Evolutionary conservation across 1,140 invertebrate genomes (phyloP), one percentile per base, ranked within the genome.

Genomic region (Hycleus phaleratus): DNA sequence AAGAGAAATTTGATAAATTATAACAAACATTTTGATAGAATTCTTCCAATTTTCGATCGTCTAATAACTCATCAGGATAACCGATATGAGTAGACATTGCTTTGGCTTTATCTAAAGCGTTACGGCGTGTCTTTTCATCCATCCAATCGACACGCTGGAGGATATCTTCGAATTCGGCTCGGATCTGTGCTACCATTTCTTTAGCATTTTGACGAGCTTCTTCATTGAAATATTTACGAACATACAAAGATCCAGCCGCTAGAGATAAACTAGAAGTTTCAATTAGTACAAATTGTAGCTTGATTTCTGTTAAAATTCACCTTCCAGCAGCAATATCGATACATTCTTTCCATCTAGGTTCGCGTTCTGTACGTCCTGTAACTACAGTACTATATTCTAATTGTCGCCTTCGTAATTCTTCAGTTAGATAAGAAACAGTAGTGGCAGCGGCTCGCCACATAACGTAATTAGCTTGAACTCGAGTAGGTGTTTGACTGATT

Each of bases 101-200:
- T 18, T 74, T 71, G 5, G 79, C 77, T 68, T 85, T 85, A 0
- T 78, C 74, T 46, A 81, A 55, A 4, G 83, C 83, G 53, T 76
- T 75, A 56, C 65, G 67, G 52, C 76, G 77, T 1, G 87, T 88
- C 26, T 78, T 74, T 4, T 78, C 72, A 62, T 89, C 86, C 79
- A 90, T 83, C 87, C 87, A 90, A 42, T 84, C 79, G 7, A 82
- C 79, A 57, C 80, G 77, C 39, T 80, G 73, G 0, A 91, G 66
- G 2, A 86, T 76, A 44, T 75, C 68, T 8, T 75, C 62, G 44
- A 82, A 79, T 48, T 86, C 81, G 10, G 76, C 66, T 40, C 82
- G 73, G 12, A 91, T 83, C 65, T 81, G 82, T 46, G 71, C 62
- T 2, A 88, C 85, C 84, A 88, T 86, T 56, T 82, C 79, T 48